Base-by-base conservation (phyloP, 2,797 vertebrate genomes). In the Thunnus albacares region DNA sequence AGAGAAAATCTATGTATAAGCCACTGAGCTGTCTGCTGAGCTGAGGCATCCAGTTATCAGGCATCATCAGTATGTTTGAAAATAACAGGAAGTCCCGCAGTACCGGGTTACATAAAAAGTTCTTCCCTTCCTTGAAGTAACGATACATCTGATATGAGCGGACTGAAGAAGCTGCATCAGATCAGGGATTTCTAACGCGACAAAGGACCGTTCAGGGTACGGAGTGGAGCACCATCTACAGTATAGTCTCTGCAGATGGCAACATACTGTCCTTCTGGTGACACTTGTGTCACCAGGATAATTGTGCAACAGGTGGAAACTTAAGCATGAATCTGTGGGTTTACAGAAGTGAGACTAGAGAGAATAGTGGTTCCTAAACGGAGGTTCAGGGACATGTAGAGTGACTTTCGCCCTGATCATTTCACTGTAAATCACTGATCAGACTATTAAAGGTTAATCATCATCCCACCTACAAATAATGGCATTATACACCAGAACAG, bases 31-130 rank as follows among this genome's bases (percentile, higher is more conserved):
- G 24, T 56, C 43, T 33, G 59, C 66, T 20, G 68, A 61, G 64
- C 77, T 4, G 59, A 85, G 59, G 66, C 88, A 59, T 88, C 73
- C 64, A 63, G 22, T 84, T 89, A 92, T 90, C 91, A 86, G 67
- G 15, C 81, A 69, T 64, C 80, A 83, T 80, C 88, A 78, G 77
- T 65, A 64, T 55, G 85, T 75, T 24, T 85, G 87, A 75, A 83
- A 87, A 89, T 70, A 92, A 89, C 92, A 92, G 91, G 89, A 94
- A 92, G 90, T 90, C 77, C 52, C 71, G 24, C 72, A 80, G 64
- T 52, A 62, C 61, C 55, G 70, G 30, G 62, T 71, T 74, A 52
- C 56, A 45, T 45, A 58, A 47, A 83, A 67, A 74, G 51, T 8
- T 75, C 74, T 75, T 77, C 80, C 33, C 65, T 47, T 77, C 57